phyloP scores from a whole-genome alignment of 2,797 vertebrate species.

The Rallus crepitans region DNA sequence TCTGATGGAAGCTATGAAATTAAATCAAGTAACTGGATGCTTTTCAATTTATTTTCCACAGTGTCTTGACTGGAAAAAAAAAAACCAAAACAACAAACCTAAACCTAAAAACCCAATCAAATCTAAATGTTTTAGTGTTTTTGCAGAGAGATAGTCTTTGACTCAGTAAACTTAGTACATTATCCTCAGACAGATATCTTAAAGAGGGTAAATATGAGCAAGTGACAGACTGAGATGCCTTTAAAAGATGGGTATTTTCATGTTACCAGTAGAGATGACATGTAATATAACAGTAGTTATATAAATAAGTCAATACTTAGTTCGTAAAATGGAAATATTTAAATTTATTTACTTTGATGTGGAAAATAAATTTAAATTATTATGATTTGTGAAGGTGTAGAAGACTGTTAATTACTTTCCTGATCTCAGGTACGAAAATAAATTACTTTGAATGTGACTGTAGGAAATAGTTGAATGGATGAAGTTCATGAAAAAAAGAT shows the following conservation, averaged over 20 bases:
- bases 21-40: conserved; percentile 46
- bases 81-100: no score
- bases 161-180: not conserved
- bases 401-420: not conserved
- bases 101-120: not conserved
- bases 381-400: not conserved
- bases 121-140: not conserved
- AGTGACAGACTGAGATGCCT: not conserved
- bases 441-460: not conserved
- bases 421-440: not conserved
- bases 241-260: not conserved
- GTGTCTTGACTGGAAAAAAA: not conserved
- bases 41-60: conserved; percentile 43
- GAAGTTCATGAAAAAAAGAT: not conserved
- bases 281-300: not conserved
- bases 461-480: not conserved
- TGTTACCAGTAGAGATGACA: not conserved
- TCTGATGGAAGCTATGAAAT: conserved; percentile 55
- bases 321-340: not conserved
- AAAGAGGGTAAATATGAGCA: not conserved
- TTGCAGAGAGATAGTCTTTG: not conserved
- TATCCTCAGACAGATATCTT: not conserved
- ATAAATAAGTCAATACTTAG: not conserved
- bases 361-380: not conserved
- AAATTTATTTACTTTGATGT: not conserved